Base-by-base conservation (phyloP, 2,797 vertebrate species). In the Catostomus latipinnis region DNA sequence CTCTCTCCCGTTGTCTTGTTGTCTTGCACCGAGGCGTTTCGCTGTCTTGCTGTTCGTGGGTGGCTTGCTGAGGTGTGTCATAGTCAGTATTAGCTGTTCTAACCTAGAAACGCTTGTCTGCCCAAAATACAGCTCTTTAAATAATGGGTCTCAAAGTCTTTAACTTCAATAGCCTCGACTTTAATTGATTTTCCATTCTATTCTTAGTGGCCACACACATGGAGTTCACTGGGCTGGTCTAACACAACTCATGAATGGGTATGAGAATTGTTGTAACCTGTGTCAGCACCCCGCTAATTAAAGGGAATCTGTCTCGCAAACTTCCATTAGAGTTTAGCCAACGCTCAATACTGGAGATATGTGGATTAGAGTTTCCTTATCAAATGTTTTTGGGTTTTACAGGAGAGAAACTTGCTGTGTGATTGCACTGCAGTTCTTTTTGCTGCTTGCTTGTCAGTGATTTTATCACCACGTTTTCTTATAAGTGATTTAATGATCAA, bases 1-100 rank as follows among this genome's bases (percentile, higher is more conserved):
- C 43, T 61, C 48, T 8, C 62, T 70, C 43, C 92, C 86, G 91
- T 92, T 77, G 80, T 83, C 78, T 71, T 78, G 46, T 78, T 76
- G 48, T 53, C 54, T 70, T 80, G 2, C 45, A 9, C 71, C n/a
- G 14, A 76, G 68, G 58, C 69, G 49, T 65, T 53, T 80, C 68
- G 52, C 53, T 71, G 76, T 70, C 43, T 69, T 72, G 62, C 82
- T 74, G 70, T 57, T 71, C 34, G 57, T 76, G 67, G 81, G 16
- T 60, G 46, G 50, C 52, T 72, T 81, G 81, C 78, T 78, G 67
- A 75, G 78, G 56, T 81, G 49, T 61, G 67, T 57, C 50, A 1
- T 71, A 68, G 68, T 78, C 60, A 48, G 56, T 45, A 66, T 65
- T 60, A 58, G 75, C 50, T 68, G 45, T 81, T 69, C 69, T 72